These are phyloP conservation scores for Rhorus exstirpatorius DNA, from an alignment of 2,888 invertebrate species.

Conservation along the genomic window DNA sequence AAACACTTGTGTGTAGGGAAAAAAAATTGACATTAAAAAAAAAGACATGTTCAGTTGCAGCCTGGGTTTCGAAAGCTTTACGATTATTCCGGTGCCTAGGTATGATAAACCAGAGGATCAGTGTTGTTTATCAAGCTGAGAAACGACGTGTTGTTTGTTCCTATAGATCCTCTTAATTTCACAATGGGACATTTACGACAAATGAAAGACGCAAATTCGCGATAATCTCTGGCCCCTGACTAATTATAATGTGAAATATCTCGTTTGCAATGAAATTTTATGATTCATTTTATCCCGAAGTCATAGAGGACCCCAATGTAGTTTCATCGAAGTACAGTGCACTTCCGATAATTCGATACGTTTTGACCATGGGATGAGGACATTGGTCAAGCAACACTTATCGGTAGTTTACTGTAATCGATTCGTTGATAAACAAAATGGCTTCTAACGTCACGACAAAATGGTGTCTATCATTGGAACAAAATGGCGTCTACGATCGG, in stretches of 20 bases:
- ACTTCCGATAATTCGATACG: too few relatives aligned
- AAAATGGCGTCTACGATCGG: neutral
- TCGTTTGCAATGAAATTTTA: too few relatives aligned
- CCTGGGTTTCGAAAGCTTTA: conserved; percentile 56
- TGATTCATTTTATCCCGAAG: too few relatives aligned
- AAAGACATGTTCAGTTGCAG: conserved; percentile 57
- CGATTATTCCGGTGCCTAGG: neutral
- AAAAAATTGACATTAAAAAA: neutral
- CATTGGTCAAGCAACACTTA: too few relatives aligned
- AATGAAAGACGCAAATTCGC: too few relatives aligned
- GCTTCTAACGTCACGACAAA: neutral
- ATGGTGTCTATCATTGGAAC: neutral
- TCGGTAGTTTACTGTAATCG: neutral
- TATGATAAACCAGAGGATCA: neutral
- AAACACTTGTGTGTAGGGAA: too few relatives aligned
- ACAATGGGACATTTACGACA: neutral
- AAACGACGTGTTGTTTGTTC: neutral
- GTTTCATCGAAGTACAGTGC: too few relatives aligned
- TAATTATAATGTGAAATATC: too few relatives aligned
- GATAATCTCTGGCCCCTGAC: neutral
- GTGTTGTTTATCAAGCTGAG: neutral
- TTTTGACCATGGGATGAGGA: too few relatives aligned
- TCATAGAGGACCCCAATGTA: too few relatives aligned
- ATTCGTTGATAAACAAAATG: neutral
- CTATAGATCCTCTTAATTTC: conserved; percentile 4